Evolutionary conservation across 2,888 invertebrate genomes (phyloP).

Genomic region (Drosophila ezoana): DNA sequence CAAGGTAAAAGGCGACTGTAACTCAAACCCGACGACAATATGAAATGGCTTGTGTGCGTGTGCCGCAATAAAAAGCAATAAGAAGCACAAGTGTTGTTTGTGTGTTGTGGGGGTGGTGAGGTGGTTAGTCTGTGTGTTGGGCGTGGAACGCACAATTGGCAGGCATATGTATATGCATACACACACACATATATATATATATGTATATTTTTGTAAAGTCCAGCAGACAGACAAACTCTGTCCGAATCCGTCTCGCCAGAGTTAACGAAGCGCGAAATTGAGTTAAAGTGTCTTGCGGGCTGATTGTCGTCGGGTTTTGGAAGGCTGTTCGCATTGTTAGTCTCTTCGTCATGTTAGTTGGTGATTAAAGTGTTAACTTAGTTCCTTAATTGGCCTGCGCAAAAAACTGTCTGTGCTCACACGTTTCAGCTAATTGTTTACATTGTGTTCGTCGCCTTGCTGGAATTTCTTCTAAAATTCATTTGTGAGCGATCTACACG

Average conservation of each 20-base stretch:
- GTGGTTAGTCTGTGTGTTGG: conserved; percentile 50
- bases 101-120: conserved; percentile 30
- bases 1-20: conserved; percentile 64
- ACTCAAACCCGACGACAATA: conserved; percentile 54
- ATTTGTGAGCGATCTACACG: conserved; percentile 38
- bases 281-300: conserved; percentile 44
- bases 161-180: conserved; percentile 19
- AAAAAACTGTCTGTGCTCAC: conserved; percentile 14
- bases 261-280: conserved; percentile 71
- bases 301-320: conserved; percentile 30
- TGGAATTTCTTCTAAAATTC: conserved; percentile 44
- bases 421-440: conserved; percentile 45
- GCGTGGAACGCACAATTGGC: conserved; percentile 66
- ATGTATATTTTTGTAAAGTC: conserved; percentile 18
- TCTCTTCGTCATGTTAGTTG: conserved; percentile 17
- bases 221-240: conserved; percentile 26
- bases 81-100: conserved; percentile 38
- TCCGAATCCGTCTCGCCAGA: conserved; percentile 44
- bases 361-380: conserved; percentile 33
- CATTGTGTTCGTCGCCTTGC: conserved; percentile 28
- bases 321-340: conserved; percentile 42
- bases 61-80: conserved; percentile 56
- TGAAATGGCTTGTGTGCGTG: conserved; percentile 41
- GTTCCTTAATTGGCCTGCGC: conserved; percentile 21
- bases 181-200: conserved; percentile 1